These are phyloP conservation scores for Sycophila sp. DNA, from an alignment of 1,140 invertebrate species.

Conservation along the genomic window DNA sequence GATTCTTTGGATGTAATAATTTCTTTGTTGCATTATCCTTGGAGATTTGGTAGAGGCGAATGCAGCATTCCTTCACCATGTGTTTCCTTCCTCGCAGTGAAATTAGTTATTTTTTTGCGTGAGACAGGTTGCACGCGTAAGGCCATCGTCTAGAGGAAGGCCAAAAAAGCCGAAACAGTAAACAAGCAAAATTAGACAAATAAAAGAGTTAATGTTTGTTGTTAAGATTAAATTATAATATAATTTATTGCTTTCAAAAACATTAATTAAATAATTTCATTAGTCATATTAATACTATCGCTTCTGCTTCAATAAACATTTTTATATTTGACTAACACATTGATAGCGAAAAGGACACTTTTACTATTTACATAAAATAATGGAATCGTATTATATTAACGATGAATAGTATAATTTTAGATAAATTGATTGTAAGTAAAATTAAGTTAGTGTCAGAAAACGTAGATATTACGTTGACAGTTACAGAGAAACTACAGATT, in stretches of 20 bases:
- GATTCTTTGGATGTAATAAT: neutral
- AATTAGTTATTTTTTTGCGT: constrained; percentile 49
- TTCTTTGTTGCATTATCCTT: constrained; percentile 7
- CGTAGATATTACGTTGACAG: too few relatives aligned
- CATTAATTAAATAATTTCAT: constrained; percentile 36
- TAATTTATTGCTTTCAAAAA: constrained; percentile 39
- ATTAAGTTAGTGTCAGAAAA: too few relatives aligned
- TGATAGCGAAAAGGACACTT: neutral
- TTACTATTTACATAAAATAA: constrained; percentile 9
- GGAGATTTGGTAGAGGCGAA: neutral
- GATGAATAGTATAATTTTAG: too few relatives aligned
- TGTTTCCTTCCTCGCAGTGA: constrained; percentile 27
- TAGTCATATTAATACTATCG: constrained; percentile 25
- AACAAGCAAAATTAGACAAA: constrained; percentile 44
- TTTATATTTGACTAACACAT: neutral
- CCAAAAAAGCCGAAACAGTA: constrained; percentile 36
- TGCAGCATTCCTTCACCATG: constrained; percentile 4
- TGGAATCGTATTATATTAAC: neutral
- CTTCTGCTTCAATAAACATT: constrained; percentile 2
- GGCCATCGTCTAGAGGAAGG: constrained; percentile 49
- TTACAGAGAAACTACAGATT: too few relatives aligned
- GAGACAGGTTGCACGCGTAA: constrained; percentile 47
- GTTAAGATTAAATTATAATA: constrained; percentile 33
- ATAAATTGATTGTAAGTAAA: too few relatives aligned
- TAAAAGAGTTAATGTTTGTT: constrained; percentile 6